These are phyloP conservation scores for Neolamprologus longior DNA, from an alignment of 2,113 vertebrate genomes.

Conservation along the genomic window DNA sequence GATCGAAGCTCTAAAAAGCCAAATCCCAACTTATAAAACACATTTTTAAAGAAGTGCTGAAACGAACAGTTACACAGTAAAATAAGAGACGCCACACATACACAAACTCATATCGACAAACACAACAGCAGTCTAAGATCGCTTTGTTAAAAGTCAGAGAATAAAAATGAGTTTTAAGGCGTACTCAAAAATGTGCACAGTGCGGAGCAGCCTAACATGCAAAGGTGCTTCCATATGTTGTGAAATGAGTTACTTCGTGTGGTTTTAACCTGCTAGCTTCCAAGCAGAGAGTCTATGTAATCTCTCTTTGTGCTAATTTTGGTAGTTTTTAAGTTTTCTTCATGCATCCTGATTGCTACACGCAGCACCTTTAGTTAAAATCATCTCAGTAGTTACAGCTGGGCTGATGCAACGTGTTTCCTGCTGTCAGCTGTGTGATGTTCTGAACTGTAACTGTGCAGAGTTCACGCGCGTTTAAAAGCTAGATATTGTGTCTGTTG, in stretches of 20 bases:
- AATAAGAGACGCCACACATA: not conserved
- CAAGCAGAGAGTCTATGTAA: not conserved
- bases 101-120: not conserved
- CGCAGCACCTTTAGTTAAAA: not conserved
- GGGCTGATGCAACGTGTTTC: not conserved
- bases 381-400: not conserved
- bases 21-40: not conserved
- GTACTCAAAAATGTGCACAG: not conserved
- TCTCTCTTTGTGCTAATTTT: not conserved
- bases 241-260: not conserved
- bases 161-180: not conserved
- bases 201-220: not conserved
- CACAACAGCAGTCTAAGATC: not conserved
- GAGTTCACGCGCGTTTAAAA: not conserved
- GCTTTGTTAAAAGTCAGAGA: not conserved
- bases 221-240: not conserved
- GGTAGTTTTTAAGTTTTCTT: not conserved
- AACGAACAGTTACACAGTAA: not conserved
- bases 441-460: not conserved
- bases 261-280: not conserved
- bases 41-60: not conserved
- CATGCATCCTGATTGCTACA: not conserved
- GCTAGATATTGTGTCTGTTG: not conserved
- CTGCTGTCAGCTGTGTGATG: not conserved
- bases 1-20: not conserved